Base-by-base conservation (phyloP, 2,113 vertebrate species). In the Ophthalmolycus amberensis region DNA sequence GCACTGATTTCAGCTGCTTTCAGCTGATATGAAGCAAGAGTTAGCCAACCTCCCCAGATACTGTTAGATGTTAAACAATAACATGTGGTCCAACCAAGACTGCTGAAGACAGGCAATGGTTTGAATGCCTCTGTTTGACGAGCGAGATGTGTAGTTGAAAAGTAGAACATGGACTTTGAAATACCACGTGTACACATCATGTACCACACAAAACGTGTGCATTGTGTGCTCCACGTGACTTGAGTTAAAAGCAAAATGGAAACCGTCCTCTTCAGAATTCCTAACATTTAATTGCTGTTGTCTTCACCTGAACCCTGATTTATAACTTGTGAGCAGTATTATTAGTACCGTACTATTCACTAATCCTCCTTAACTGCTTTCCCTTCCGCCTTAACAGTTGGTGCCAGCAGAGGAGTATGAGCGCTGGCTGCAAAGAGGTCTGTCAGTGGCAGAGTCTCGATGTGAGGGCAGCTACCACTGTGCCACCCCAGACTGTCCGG, bases 381-480 rank as follows among this genome's bases (percentile, higher is more conserved):
- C 22, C 11, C 12, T 52, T 68, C 70, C 6, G 70, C 10, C 54
- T 29, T 42, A 9, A 0, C 83, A 94, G 93, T 68, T 94, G 91
- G 90, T 94, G 65, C 65, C 92, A 8, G 73, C 64, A 0, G 96
- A 96, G 3, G 96, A 96, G 83, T 96, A 97, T 9, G 88, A 94
- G 77, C 95, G 94, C 2, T 96, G 96, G 94, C 90, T 97, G 85
- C 95, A 96, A 84, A 91, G 95, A 50, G 88, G 96, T 6, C 93
- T 97, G 75, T 95, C 92, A 0, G 95, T 96, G 84, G 96, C 96
- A 0, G 96, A 97, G 94, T 96, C 95, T 5, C 94, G 96, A 9
- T 95, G 95, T 58, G 95, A 92, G 62, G 95, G 96, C 92, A 97
- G 96, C 85, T 97, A 96, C 84, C 96, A 97, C 90, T 97, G 96